Evolutionary conservation across 2,797 vertebrate species (phyloP).

Genomic region (Channa striata): DNA sequence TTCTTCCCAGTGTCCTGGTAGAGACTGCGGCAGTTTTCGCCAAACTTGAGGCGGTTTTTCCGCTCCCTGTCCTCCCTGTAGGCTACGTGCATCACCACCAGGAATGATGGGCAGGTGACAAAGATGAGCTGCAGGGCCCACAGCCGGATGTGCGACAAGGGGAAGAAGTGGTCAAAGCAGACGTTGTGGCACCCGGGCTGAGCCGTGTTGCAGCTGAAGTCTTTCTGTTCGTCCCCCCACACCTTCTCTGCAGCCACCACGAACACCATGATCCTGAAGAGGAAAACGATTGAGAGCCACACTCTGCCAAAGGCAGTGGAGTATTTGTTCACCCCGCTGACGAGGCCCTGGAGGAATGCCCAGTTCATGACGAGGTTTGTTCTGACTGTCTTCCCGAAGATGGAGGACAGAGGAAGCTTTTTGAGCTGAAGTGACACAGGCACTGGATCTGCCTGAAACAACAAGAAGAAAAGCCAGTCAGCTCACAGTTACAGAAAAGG

Average conservation of each 20-base stretch:
- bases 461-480: background rate
- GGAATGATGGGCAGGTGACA: constrained; percentile 95
- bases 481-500: background rate
- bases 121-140: constrained; percentile 99
- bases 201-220: constrained; percentile 93
- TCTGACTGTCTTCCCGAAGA: constrained; percentile 57
- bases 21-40: constrained; percentile 75
- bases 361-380: constrained; percentile 90
- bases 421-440: constrained; percentile 29
- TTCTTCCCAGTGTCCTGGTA: constrained; percentile 91
- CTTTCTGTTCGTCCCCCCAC: constrained; percentile 96
- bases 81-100: constrained; percentile 95
- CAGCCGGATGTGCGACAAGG: constrained; percentile 93
- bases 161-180: constrained; percentile 95
- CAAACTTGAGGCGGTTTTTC: constrained; percentile 70
- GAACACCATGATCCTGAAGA: constrained; percentile 96
- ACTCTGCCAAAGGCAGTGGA: constrained; percentile 95
- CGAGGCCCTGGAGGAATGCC: constrained; percentile 90
- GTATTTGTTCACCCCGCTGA: constrained; percentile 94
- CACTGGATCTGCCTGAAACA: background rate
- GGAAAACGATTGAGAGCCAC: constrained; percentile 96
- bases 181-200: constrained; percentile 97
- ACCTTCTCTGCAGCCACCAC: constrained; percentile 94
- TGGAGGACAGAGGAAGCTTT: constrained; percentile 49
- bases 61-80: constrained; percentile 90